Conservation (phyloP, 1,140 invertebrate genomes). For the Drosophila pseudoananassae region DNA sequence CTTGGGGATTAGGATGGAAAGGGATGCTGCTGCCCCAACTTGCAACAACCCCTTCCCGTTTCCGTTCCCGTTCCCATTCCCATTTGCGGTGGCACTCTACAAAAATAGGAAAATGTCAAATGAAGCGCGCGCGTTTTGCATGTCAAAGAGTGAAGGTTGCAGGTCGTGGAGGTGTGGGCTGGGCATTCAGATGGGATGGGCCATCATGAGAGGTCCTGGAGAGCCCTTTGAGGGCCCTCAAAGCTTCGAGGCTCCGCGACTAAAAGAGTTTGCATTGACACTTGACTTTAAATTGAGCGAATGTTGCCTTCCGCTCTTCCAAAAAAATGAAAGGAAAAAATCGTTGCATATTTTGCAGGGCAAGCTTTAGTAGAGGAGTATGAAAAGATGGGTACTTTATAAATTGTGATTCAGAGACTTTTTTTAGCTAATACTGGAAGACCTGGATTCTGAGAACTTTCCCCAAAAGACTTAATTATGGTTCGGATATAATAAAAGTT, state of each 20-base stretch:
- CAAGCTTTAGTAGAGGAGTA: not conserved
- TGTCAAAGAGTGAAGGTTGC: conserved; percentile 69
- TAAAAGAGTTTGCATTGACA: conserved; percentile 78
- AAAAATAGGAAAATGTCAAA: conserved; percentile 74
- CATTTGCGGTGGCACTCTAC: conserved; percentile 17
- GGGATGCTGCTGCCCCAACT: not conserved
- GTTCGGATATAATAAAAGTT: too few relatives aligned
- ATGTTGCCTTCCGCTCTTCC: conserved; percentile 24
- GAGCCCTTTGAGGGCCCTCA: conserved; percentile 64
- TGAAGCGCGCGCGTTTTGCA: conserved; percentile 76
- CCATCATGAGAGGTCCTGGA: conserved; percentile 52
- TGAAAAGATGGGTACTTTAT: too few relatives aligned
- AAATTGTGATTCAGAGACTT: too few relatives aligned
- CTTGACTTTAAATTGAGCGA: conserved; percentile 80
- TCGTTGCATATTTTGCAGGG: conserved; percentile 56
- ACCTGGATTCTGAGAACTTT: too few relatives aligned
- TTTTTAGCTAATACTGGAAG: too few relatives aligned
- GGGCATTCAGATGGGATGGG: not conserved
- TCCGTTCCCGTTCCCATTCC: conserved; percentile 12
- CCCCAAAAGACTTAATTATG: too few relatives aligned
- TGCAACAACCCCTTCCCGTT: conserved; percentile 29
- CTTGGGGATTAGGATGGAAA: not conserved
- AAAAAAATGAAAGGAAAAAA: conserved; percentile 18
- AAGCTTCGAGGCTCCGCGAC: conserved; percentile 38
- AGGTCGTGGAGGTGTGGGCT: not conserved